phyloP scores from a whole-genome alignment of 1,140 invertebrate species.

The Frieseomelitta varia region DNA sequence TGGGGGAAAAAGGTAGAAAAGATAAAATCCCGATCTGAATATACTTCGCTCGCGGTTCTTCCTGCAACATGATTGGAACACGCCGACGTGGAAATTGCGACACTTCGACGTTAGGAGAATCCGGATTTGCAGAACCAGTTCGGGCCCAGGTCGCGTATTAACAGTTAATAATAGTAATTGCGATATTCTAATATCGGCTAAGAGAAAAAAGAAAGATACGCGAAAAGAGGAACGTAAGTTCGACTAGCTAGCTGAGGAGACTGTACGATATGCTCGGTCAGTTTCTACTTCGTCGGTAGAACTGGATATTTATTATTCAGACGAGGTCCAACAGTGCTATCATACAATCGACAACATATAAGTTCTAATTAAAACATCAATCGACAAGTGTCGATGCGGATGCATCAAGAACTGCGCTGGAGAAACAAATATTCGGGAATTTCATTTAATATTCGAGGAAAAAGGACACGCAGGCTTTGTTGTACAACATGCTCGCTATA shows the following conservation, averaged over 20 bases:
- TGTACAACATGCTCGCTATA: too few species aligned
- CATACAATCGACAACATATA: too few species aligned
- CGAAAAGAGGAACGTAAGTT: background rate
- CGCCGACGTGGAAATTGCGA: too few species aligned
- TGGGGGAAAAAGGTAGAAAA: background rate
- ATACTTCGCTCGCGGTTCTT: background rate
- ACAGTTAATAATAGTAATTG: slow-evolving; percentile 46
- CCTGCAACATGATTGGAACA: background rate
- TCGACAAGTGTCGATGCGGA: too few species aligned
- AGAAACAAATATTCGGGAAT: too few species aligned
- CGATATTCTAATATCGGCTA: slow-evolving; percentile 40
- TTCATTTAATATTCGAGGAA: too few species aligned
- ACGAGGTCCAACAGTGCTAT: too few species aligned
- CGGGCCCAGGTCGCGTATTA: slow-evolving; percentile 12
- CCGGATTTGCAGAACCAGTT: slow-evolving; percentile 46
- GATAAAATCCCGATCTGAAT: too few species aligned
- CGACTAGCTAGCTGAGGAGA: background rate
- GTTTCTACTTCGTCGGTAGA: background rate
- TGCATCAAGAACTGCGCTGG: too few species aligned
- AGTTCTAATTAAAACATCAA: too few species aligned
- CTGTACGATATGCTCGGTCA: background rate
- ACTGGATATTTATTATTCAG: background rate
- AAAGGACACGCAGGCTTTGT: too few species aligned
- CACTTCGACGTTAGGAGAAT: slow-evolving; percentile 24
- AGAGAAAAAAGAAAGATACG: background rate